Base-by-base conservation (phyloP, 1,140 invertebrate species). In the Drosophila littoralis region DNA sequence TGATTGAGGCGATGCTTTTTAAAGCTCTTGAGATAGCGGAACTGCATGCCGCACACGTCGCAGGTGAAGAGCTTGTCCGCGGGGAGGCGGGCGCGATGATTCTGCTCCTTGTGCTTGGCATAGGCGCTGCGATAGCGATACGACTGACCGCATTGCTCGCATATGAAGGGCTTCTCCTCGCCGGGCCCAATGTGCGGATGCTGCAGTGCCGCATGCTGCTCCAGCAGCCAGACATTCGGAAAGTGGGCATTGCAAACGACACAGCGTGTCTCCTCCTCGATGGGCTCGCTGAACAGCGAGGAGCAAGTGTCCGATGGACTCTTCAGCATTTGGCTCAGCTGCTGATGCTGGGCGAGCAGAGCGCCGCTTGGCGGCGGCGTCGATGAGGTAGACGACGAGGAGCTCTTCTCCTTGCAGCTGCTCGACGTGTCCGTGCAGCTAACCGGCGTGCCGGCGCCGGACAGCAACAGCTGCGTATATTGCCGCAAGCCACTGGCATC, bases 41-140 rank as follows among this genome's bases (percentile, higher is more conserved):
- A 97, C 91, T 97, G 96, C 96, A 97, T 97, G 22, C 96, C 96
- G 92, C 96, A 97, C 1, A 97, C 96, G 80, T 97, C 96, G 90
- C 97, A 98, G 17, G 96, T 97, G 92, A 97, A 98, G 1, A 97
- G 94, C 90, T 97, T 97, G 92, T 97, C 97, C 7, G 97, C 97
- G 0, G 97, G 97, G 7, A 97, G 92, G 1, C 96, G 93, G 2
- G 97, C 96, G 1, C 96, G 94, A 82, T 98, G 97, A 84, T 97
- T 97, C 92, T 97, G 97, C 89, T 97, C 97, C 48, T 97, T 94
- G 90, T 97, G 97, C 83, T 97, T 97, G 36, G 97, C 96, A 92
- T 97, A 98, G 7, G 97, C 96, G 15, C 96, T 97, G 50, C 97
- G 94, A 88, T 97, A 97, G 72, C 96, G 95, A 92, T 98, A 98